These are phyloP conservation scores for Condylura cristata DNA, from an alignment of 2,113 vertebrate species.

Conservation along the genomic window DNA sequence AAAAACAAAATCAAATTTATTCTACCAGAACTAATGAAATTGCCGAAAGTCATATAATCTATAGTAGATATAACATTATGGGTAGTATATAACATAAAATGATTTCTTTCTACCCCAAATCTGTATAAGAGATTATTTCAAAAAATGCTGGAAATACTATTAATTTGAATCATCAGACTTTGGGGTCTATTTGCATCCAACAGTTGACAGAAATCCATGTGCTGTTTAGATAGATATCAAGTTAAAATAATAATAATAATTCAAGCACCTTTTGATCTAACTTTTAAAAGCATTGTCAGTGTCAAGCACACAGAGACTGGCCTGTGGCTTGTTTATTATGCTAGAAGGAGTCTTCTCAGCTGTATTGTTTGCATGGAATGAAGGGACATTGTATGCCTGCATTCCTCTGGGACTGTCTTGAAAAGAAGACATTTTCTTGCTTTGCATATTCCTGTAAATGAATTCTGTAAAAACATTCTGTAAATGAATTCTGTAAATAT, in stretches of 20 bases:
- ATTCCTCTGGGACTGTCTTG: conserved; percentile 63
- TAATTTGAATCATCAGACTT: background rate
- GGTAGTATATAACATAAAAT: background rate
- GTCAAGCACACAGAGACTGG: conserved; percentile 34
- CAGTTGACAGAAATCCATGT: background rate
- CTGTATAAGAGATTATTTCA: background rate
- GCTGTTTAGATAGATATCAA: conserved; percentile 47
- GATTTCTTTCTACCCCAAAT: background rate
- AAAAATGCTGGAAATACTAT: background rate
- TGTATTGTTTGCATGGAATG: conserved; percentile 60
- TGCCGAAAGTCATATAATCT: background rate
- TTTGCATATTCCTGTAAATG: conserved; percentile 50
- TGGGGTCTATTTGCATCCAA: background rate
- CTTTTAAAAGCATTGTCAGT: conserved; percentile 69
- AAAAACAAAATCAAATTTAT: background rate
- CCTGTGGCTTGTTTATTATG: conserved; percentile 72
- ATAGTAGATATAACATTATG: background rate
- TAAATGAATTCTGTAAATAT: conserved; percentile 62
- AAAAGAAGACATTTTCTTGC: conserved; percentile 65
- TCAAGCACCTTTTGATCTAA: conserved; percentile 65
- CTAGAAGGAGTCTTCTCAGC: conserved; percentile 64
- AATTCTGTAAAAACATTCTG: conserved; percentile 44
- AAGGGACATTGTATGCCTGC: conserved; percentile 52
- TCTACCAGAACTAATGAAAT: background rate
- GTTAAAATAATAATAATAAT: background rate